phyloP scores from a whole-genome alignment of 2,797 vertebrate species.

The Clarias pachynema region DNA sequence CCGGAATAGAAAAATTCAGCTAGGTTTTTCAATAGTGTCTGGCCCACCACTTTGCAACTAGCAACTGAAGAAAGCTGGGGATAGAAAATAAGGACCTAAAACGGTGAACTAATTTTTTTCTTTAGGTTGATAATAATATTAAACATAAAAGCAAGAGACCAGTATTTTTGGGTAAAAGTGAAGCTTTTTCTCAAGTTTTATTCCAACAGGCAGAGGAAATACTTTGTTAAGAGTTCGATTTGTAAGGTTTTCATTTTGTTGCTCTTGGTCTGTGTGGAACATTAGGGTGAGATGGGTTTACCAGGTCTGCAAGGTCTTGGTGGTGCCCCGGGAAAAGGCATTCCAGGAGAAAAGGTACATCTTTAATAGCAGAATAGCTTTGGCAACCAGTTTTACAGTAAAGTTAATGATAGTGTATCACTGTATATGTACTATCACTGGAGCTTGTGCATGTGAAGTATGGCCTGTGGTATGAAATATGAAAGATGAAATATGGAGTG shows the following conservation, averaged over 20 bases:
- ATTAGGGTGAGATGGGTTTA: slow-evolving; percentile 82
- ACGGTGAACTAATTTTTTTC: neutral
- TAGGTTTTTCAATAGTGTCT: neutral
- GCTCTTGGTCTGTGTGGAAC: slow-evolving; percentile 26
- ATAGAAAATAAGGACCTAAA: neutral
- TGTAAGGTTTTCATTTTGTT: neutral
- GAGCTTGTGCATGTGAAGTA: neutral
- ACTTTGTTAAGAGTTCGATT: neutral
- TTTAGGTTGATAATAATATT: neutral
- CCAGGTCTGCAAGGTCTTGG: slow-evolving; percentile 76
- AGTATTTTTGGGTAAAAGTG: neutral
- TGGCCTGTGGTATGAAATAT: neutral
- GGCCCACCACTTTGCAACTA: neutral
- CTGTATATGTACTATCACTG: neutral
- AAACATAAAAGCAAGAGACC: neutral
- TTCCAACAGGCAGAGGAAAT: neutral
- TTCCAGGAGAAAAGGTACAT: slow-evolving; percentile 82
- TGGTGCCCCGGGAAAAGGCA: slow-evolving; percentile 77
- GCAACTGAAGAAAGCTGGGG: neutral
- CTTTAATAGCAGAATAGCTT: no score
- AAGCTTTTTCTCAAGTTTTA: neutral
- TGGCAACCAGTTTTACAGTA: neutral
- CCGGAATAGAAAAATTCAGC: neutral
- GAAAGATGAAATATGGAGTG: neutral
- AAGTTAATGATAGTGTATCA: neutral